Conservation (phyloP, 2,888 invertebrate species). For the Epinotia demarniana region DNA sequence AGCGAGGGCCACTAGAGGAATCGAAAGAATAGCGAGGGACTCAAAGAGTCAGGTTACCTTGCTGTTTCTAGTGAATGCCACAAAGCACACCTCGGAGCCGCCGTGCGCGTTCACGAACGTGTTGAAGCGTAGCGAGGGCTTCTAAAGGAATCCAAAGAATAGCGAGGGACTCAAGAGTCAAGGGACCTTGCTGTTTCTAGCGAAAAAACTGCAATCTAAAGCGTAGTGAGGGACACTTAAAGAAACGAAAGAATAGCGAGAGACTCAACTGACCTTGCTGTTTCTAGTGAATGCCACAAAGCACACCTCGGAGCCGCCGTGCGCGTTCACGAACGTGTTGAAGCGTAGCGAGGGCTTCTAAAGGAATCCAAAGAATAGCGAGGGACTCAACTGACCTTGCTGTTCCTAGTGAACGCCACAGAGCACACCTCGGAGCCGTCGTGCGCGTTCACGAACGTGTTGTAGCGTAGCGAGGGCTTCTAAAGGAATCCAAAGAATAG, state of each 20-base stretch:
- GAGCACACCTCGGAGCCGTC: constrained; percentile 98
- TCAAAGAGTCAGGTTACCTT: constrained; percentile 4
- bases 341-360: constrained; percentile 81
- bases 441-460: constrained; percentile 91
- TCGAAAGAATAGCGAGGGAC: background rate
- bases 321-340: constrained; percentile 96
- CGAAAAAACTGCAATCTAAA: no score
- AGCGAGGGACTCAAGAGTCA: background rate
- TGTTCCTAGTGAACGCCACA: constrained; percentile 56
- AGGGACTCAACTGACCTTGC: background rate
- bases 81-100: constrained; percentile 96
- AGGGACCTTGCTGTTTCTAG: no score
- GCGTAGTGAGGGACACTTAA: constrained; percentile 59
- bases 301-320: constrained; percentile 97
- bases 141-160: background rate
- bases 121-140: background rate
- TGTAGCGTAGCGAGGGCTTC: no score
- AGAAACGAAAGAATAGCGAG: background rate
- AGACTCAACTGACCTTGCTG: constrained; percentile 89
- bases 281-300: constrained; percentile 97
- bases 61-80: background rate
- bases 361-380: background rate
- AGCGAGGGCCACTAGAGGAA: background rate
- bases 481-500: constrained; percentile 61
- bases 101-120: constrained; percentile 91